Percentiles rank a stretch among this genome's conserved stretches.
Evolutionary conservation across 2,888 invertebrate genomes (phyloP).

Genomic region (Sminthurides aquaticus): DNA sequence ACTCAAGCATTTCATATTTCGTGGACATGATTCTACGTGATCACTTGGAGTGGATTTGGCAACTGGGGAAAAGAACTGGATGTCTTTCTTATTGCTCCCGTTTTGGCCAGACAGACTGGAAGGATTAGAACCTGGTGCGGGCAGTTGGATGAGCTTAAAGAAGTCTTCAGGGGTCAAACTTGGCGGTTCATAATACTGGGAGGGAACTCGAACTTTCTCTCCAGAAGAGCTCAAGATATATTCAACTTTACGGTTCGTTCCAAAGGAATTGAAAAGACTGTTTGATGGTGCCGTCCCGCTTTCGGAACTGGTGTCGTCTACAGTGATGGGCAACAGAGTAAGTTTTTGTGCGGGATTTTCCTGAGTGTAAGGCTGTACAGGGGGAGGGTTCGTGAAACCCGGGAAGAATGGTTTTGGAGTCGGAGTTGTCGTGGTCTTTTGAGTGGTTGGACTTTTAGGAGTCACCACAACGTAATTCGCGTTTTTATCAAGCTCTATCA

Average conservation of each 20-base stretch:
- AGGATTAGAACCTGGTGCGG: not conserved
- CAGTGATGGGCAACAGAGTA: not conserved
- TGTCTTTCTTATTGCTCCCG: not conserved
- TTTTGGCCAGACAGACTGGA: not conserved
- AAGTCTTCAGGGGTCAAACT: constrained; percentile 10
- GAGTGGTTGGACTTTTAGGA: not conserved
- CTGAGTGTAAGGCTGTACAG: not conserved
- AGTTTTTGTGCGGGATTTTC: not conserved
- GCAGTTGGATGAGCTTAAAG: constrained; percentile 11
- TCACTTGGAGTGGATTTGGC: not conserved
- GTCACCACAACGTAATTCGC: not conserved
- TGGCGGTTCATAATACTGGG: constrained; percentile 22
- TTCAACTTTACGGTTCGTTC: not conserved
- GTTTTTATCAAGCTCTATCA: constrained; percentile 1
- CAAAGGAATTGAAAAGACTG: not conserved
- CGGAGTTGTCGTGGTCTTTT: not conserved
- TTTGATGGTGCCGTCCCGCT: not conserved
- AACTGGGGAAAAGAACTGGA: constrained; percentile 19
- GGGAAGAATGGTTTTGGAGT: not conserved
- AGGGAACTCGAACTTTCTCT: constrained; percentile 18
- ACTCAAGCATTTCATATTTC: constrained; percentile 25
- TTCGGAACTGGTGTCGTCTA: not conserved
- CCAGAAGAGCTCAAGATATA: constrained; percentile 7
- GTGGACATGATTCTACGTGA: constrained; percentile 17
- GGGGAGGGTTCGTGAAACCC: constrained; percentile 1